Evolutionary conservation across 2,888 invertebrate species (phyloP).

Genomic region (Fragum sueziense): DNA sequence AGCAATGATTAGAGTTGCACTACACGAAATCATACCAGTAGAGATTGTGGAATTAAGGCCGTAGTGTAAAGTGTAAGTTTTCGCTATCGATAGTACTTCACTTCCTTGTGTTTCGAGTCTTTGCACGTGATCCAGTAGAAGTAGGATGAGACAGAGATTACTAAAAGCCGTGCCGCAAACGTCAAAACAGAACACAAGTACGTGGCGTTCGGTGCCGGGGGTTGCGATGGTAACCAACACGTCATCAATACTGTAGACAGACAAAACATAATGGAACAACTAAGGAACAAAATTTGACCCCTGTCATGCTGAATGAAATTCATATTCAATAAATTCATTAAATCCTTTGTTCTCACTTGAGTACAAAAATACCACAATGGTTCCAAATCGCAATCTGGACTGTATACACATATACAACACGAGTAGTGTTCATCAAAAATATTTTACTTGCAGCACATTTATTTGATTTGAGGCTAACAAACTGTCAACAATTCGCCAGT

Average conservation of each 20-base stretch:
- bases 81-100: slow-evolving; percentile 61
- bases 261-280: slow-evolving; percentile 40
- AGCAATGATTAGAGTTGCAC: no score
- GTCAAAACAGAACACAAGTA: slow-evolving; percentile 63
- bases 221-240: slow-evolving; percentile 59
- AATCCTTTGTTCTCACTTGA: no score
- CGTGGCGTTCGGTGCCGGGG: slow-evolving; percentile 50
- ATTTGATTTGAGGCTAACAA: no score
- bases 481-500: no score
- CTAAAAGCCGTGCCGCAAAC: slow-evolving; percentile 65
- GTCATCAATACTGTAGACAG: slow-evolving; percentile 58
- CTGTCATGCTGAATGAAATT: no score
- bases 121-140: slow-evolving; percentile 71
- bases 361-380: no score
- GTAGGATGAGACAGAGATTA: slow-evolving; percentile 66
- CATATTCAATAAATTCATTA: no score
- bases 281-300: slow-evolving; percentile 17
- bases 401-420: no score
- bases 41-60: slow-evolving; percentile 22
- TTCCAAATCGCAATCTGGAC: no score
- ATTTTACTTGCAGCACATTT: no score
- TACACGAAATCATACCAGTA: slow-evolving; percentile 37
- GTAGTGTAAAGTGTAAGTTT: slow-evolving; percentile 9
- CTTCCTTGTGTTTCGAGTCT: slow-evolving; percentile 69
- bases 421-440: no score